Conservation (phyloP, 2,113 vertebrate species). For the Antigone vipio region DNA sequence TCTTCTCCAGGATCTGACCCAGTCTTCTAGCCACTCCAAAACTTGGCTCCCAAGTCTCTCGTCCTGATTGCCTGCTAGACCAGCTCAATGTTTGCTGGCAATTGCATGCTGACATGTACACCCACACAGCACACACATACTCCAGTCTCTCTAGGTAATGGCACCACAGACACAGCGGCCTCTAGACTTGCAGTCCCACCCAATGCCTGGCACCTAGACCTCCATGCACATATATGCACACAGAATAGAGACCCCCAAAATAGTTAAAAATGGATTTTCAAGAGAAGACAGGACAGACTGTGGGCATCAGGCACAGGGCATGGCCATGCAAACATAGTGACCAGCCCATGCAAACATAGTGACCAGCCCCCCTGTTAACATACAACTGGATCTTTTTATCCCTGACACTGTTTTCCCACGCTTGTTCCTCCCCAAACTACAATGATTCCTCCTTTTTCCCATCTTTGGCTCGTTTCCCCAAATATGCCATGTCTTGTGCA, state of each 20-base stretch:
- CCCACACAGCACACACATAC: neutral
- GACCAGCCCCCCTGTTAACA: neutral
- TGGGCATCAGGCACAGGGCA: no score
- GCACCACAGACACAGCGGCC: neutral
- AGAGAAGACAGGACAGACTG: neutral
- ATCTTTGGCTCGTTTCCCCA: neutral
- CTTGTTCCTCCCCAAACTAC: neutral
- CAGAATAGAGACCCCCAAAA: neutral
- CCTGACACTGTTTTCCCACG: neutral
- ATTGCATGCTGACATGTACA: neutral
- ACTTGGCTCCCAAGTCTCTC: neutral
- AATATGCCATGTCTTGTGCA: neutral
- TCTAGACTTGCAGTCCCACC: neutral
- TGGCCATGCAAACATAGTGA: neutral
- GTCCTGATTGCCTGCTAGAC: neutral
- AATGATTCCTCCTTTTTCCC: neutral
- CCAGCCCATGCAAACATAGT: no score
- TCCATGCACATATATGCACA: neutral
- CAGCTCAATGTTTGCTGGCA: neutral
- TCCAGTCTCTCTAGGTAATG: neutral
- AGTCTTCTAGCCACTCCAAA: neutral
- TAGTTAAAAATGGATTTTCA: neutral
- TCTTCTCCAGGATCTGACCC: neutral
- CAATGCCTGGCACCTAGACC: neutral
- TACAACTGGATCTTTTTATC: neutral